phyloP scores from a whole-genome alignment of 2,113 vertebrate species.

The Illadopsis cleaveri region DNA sequence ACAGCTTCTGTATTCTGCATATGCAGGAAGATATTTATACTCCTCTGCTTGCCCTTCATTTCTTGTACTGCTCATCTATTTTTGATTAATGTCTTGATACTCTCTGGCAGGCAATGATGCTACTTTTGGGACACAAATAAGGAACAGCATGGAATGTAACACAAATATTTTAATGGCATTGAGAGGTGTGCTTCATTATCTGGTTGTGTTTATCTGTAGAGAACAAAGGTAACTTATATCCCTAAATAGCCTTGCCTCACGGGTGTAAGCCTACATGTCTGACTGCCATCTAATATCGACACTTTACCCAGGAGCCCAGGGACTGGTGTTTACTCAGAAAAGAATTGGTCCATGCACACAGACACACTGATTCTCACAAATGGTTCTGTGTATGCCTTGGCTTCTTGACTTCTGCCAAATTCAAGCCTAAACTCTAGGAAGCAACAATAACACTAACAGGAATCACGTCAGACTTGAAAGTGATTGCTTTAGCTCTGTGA shows the following conservation, averaged over 20 bases:
- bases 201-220: not conserved
- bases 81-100: not conserved
- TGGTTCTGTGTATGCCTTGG: not conserved
- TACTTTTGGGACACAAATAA: not conserved
- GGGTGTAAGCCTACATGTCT: not conserved
- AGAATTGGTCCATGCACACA: not conserved
- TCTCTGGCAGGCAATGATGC: not conserved
- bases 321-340: not conserved
- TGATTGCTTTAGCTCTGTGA: not conserved
- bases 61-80: slow-evolving; percentile 1
- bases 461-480: slow-evolving; percentile 1
- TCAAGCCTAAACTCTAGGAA: slow-evolving; percentile 51
- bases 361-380: slow-evolving; percentile 1
- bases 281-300: not conserved
- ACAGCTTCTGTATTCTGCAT: not conserved
- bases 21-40: not conserved
- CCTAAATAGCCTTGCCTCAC: not conserved
- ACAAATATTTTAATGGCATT: not conserved
- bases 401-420: not conserved
- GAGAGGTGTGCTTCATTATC: not conserved
- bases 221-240: not conserved
- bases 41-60: not conserved
- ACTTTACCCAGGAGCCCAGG: not conserved
- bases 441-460: slow-evolving; percentile 25
- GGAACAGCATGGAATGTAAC: not conserved